Evolutionary conservation across 2,113 vertebrate species (phyloP).

Genomic region (Ramphastos sulfuratus): DNA sequence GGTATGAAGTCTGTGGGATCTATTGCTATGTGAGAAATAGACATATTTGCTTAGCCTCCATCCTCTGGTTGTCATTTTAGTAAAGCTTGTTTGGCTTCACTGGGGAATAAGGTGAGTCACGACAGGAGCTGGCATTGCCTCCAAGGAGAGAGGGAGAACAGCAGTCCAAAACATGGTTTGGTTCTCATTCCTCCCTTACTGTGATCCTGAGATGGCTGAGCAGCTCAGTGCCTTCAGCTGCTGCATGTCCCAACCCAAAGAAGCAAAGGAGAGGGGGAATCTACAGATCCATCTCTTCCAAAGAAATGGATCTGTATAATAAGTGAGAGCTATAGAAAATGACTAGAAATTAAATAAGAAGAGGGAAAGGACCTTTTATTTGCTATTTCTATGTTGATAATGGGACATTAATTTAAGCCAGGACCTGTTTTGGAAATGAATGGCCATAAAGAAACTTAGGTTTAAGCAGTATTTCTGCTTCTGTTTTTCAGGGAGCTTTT

Average conservation of each 20-base stretch:
- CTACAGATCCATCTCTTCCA: neutral
- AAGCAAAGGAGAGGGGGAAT: neutral
- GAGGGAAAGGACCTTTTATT: neutral
- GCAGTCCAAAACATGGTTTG: neutral
- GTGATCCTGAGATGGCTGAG: neutral
- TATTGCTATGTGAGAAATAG: neutral
- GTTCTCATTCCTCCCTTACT: neutral
- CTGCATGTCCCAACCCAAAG: neutral
- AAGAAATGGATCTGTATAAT: neutral
- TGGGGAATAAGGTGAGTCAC: neutral
- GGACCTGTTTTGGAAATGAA: neutral
- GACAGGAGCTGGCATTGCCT: neutral
- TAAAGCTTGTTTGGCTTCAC: neutral
- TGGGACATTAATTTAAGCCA: constrained; percentile 7
- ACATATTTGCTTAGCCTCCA: neutral
- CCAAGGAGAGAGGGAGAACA: neutral
- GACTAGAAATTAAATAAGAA: neutral
- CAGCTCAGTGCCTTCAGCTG: neutral
- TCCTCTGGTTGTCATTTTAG: neutral
- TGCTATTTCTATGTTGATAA: neutral
- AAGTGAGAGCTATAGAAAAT: neutral
- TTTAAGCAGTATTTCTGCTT: neutral
- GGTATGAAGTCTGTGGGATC: rapidly evolving
- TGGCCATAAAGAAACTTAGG: too few relatives aligned
- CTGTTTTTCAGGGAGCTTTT: neutral